Base-by-base conservation (phyloP, 2,888 invertebrate species). In the Autographa pulchrina region DNA sequence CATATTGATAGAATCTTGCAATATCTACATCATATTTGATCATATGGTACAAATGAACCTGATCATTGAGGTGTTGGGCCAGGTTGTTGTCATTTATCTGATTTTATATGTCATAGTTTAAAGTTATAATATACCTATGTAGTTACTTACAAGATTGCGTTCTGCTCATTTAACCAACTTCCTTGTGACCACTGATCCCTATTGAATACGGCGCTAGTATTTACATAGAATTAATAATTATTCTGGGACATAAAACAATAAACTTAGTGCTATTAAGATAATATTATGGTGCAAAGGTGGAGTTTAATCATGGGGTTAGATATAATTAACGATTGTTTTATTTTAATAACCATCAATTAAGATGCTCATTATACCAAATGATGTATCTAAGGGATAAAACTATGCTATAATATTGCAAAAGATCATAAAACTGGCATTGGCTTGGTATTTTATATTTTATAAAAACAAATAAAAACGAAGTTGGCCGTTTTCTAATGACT, bases 191-290 rank as follows among this genome's bases (percentile, higher is more conserved):
- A n/a, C 48, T 48, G 48, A 48, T n/a, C 48, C 8, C 0, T n/a
- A 5, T n/a, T 48, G n/a, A 48, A 56, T 5, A 56, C 54, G 54
- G 20, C 25, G 20, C 54, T 14, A 25, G 25, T 25, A 20, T 18
- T 56, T 56, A 25, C 18, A 25, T 56, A 25, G 54, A 25, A 13
- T 25, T 25, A 3, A 20, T 56, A 56, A 56, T 20, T 56, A 56
- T 56, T 56, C n/a, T n/a, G 7, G 48, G n/a, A 48, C 1, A 7
- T 48, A 6, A n/a, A 7, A 48, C 48, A 48, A 48, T 48, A 48
- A n/a, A 48, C 6, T 48, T 48, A n/a, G n/a, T 11, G 54, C 25
- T 56, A 56, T 56, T 25, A 56, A 56, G 25, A 56, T 56, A 56
- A 56, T 56, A 20, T 48, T 56, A 20, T 56, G 54, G 20, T 4